These are phyloP conservation scores for Tetragonisca angustula DNA, from an alignment of 2,888 invertebrate genomes.

Conservation along the genomic window DNA sequence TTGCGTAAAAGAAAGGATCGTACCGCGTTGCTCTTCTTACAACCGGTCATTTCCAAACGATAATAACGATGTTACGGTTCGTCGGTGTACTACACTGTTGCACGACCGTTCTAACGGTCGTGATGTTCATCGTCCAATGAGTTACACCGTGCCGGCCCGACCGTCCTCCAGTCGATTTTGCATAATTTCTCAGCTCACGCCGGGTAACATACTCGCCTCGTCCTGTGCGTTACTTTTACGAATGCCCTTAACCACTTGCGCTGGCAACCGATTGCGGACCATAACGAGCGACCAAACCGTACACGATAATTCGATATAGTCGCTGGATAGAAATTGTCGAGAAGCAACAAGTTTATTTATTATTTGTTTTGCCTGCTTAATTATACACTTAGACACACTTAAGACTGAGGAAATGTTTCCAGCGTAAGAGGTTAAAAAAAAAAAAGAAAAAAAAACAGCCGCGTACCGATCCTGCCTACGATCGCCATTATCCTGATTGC, in stretches of 20 bases:
- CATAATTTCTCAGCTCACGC: constrained; percentile 12
- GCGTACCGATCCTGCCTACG: neutral
- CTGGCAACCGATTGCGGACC: too few relatives aligned
- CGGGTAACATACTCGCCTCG: neutral
- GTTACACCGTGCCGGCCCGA: neutral
- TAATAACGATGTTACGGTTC: neutral
- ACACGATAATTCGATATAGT: too few relatives aligned
- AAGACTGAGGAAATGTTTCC: too few relatives aligned
- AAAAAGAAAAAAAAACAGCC: too few relatives aligned
- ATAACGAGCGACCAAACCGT: too few relatives aligned
- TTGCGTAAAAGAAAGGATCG: neutral
- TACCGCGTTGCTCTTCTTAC: too few relatives aligned
- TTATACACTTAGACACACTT: too few relatives aligned
- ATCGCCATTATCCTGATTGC: constrained; percentile 20
- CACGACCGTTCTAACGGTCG: neutral
- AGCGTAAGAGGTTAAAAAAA: neutral
- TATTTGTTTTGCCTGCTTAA: too few relatives aligned
- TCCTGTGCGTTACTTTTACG: constrained; percentile 12
- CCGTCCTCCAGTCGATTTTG: neutral
- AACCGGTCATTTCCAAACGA: constrained; percentile 19
- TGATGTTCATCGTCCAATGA: neutral
- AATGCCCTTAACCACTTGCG: neutral
- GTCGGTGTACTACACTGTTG: neutral
- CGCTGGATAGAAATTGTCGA: too few relatives aligned
- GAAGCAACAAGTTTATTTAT: too few relatives aligned